phyloP scores from a whole-genome alignment of 2,888 invertebrate genomes.

The Ctenicera cuprea region DNA sequence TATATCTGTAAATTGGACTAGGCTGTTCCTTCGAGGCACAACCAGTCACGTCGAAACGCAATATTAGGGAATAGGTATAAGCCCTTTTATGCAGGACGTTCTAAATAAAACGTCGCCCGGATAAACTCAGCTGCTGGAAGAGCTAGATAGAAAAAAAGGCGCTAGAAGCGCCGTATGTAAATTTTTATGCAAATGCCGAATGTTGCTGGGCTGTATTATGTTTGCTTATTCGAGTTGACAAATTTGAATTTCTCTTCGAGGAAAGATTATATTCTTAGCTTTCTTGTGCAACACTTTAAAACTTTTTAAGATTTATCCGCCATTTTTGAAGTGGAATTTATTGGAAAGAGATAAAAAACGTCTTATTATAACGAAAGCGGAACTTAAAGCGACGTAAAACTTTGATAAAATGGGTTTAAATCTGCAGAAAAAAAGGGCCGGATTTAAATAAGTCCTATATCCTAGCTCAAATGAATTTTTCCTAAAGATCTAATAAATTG shows the following conservation, averaged over 20 bases:
- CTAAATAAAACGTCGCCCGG: slow-evolving; percentile 9
- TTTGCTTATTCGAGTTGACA: slow-evolving; percentile 27
- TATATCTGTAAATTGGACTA: slow-evolving; percentile 22
- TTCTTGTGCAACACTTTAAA: not conserved
- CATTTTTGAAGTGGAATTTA: no score
- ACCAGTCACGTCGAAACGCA: slow-evolving; percentile 26
- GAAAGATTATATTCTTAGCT: slow-evolving; percentile 10
- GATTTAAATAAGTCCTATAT: no score
- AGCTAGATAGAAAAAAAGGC: not conserved
- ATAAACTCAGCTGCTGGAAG: slow-evolving; percentile 1
- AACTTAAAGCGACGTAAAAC: no score
- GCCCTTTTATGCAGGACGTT: slow-evolving; percentile 21
- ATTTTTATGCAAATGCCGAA: slow-evolving; percentile 21
- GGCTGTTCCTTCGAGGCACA: slow-evolving; percentile 6
- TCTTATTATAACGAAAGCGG: no score
- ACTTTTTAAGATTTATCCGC: slow-evolving; percentile 2
- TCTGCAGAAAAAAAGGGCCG: no score
- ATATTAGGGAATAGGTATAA: slow-evolving; percentile 25
- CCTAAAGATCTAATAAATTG: no score
- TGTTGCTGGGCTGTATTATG: slow-evolving; percentile 12
- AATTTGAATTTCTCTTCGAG: slow-evolving; percentile 20
- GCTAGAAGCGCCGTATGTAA: slow-evolving; percentile 2
- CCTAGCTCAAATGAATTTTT: no score
- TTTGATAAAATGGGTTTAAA: no score
- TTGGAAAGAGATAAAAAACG: no score